A percentile compares a stretch with the other conserved stretches of the same genome.
These are phyloP conservation scores for Notodonta ziczac DNA, from an alignment of 2,888 invertebrate species.

Conservation along the genomic window DNA sequence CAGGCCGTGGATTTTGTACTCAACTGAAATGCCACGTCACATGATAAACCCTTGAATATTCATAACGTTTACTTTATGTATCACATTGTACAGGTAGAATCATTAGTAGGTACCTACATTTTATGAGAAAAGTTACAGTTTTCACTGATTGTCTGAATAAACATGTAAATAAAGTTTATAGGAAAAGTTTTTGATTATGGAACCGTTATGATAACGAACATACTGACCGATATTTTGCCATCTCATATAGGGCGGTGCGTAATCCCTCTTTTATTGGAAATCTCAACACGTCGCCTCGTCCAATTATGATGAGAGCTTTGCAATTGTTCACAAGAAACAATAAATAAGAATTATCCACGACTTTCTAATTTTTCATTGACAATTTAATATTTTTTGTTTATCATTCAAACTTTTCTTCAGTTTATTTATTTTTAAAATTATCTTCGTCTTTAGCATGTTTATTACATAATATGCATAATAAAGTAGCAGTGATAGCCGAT, in stretches of 20 bases:
- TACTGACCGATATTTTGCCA: background rate
- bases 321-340: background rate
- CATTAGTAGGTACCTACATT: too few relatives aligned
- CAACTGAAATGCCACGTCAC: constrained; percentile 2
- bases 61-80: background rate
- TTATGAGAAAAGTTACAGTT: too few relatives aligned
- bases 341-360: background rate
- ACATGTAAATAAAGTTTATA: too few relatives aligned
- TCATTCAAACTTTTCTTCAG: background rate
- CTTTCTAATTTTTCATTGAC: background rate
- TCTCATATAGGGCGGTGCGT: background rate
- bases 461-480: too few relatives aligned
- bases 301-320: background rate
- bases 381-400: background rate
- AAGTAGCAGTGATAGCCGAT: too few relatives aligned
- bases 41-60: constrained; percentile 2
- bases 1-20: constrained; percentile 1
- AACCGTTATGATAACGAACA: background rate
- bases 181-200: background rate
- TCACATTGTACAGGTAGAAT: background rate
- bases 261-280: background rate
- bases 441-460: too few relatives aligned
- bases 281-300: background rate
- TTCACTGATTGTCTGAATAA: too few relatives aligned
- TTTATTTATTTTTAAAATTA: too few relatives aligned